Evolutionary conservation across 2,797 vertebrate species (phyloP).

Genomic region (Sebastes taczanowskii): DNA sequence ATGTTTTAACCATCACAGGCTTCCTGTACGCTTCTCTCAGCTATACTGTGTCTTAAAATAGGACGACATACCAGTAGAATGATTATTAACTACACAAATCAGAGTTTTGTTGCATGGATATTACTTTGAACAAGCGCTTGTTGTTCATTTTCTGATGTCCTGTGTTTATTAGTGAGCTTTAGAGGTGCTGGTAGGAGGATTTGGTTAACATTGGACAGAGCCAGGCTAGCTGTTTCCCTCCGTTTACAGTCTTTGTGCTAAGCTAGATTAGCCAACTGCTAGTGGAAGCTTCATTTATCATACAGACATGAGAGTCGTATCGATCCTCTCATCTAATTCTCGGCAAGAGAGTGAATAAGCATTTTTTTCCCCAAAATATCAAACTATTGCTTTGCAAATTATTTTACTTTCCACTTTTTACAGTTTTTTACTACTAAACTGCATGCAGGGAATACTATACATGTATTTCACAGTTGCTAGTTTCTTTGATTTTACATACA

Average conservation of each 20-base stretch:
- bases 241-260: too few relatives aligned
- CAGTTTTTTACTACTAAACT: background rate
- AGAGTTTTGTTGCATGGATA: background rate
- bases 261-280: fast-evolving
- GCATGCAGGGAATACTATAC: background rate
- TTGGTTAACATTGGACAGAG: fast-evolving
- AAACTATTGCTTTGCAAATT: background rate
- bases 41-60: background rate
- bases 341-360: background rate
- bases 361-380: background rate
- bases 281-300: background rate
- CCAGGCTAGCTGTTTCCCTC: too few relatives aligned
- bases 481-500: background rate
- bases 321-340: background rate
- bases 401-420: background rate
- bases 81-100: background rate
- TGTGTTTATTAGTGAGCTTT: too few relatives aligned
- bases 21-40: background rate
- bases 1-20: background rate
- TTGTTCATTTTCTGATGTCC: background rate
- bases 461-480: background rate
- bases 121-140: background rate
- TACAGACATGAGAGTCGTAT: background rate
- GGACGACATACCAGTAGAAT: background rate
- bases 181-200: too few relatives aligned